Evolutionary conservation across 2,113 vertebrate genomes (phyloP).

Genomic region (Perognathus longimembris): DNA sequence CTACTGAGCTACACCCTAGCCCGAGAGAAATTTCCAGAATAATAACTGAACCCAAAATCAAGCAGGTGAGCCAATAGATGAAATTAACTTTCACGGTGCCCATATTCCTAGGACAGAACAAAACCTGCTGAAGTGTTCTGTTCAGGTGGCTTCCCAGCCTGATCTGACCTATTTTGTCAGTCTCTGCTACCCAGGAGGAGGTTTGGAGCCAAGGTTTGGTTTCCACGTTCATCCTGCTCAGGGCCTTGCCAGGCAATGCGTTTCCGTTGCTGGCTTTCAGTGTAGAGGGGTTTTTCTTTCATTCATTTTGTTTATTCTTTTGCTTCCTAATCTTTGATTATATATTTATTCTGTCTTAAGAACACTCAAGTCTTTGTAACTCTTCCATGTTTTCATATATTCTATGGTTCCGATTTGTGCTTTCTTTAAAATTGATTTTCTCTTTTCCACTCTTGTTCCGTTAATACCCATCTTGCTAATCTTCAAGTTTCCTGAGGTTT

Average conservation of each 20-base stretch:
- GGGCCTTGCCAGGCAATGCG: background rate
- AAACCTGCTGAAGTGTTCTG: background rate
- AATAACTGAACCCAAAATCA: background rate
- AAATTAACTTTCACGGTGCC: background rate
- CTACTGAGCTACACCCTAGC: too few species aligned
- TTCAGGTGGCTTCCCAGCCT: background rate
- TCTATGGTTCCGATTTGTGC: background rate
- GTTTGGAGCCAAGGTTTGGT: background rate
- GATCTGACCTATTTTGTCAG: too few species aligned
- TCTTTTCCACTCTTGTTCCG: background rate
- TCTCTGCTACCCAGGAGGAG: background rate
- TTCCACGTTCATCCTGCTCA: too few species aligned
- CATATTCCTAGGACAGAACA: background rate
- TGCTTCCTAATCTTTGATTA: constrained; percentile 1
- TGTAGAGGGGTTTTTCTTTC: background rate
- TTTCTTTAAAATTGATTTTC: background rate
- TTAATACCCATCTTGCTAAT: background rate
- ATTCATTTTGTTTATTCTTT: constrained; percentile 14
- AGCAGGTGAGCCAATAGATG: background rate
- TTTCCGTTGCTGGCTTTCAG: background rate
- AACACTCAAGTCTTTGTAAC: background rate
- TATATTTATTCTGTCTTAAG: background rate
- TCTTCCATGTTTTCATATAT: background rate
- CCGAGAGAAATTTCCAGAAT: background rate
- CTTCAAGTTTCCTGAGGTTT: background rate